A percentile compares a stretch with the other conserved stretches of the same genome.
Conservation (phyloP, 1,140 invertebrate species). For the Hydropsyche tenuis region DNA sequence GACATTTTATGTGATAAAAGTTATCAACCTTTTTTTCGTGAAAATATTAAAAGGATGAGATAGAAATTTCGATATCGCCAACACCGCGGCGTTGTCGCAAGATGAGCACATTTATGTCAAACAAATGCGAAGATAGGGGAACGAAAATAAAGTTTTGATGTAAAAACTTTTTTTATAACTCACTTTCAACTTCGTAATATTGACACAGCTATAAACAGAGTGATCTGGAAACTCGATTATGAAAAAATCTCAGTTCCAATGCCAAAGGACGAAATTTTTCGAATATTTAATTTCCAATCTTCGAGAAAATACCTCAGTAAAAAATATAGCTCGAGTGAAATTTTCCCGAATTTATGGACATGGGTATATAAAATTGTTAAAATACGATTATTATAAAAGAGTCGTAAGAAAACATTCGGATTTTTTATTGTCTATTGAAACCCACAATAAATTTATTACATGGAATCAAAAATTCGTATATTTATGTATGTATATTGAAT, state of each 20-base stretch:
- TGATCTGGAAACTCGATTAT: slow-evolving; percentile 42
- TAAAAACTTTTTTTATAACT: slow-evolving; percentile 50
- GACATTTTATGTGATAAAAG: not conserved
- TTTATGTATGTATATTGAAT: too few species aligned
- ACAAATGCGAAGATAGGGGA: slow-evolving; percentile 47
- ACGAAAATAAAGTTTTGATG: slow-evolving; percentile 50
- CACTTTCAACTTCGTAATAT: slow-evolving; percentile 48
- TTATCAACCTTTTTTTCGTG: slow-evolving; percentile 7
- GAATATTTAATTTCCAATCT: slow-evolving; percentile 1
- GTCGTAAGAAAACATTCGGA: too few species aligned
- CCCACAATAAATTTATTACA: too few species aligned
- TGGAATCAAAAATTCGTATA: too few species aligned
- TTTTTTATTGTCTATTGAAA: too few species aligned
- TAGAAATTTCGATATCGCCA: slow-evolving; percentile 47
- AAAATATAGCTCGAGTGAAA: too few species aligned
- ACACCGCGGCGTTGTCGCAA: slow-evolving; percentile 30
- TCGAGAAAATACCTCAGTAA: too few species aligned
- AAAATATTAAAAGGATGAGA: not conserved
- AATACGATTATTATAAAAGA: too few species aligned
- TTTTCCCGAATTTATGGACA: too few species aligned
- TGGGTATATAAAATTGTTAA: too few species aligned
- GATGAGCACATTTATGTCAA: slow-evolving; percentile 50
- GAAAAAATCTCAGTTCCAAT: slow-evolving; percentile 7
- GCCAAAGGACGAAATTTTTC: not conserved
- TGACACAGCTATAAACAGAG: slow-evolving; percentile 48